Evolutionary conservation across 2,888 invertebrate genomes (phyloP), one percentile per base, ranked within the genome.

Genomic region (Leptopilina drosophilae): DNA sequence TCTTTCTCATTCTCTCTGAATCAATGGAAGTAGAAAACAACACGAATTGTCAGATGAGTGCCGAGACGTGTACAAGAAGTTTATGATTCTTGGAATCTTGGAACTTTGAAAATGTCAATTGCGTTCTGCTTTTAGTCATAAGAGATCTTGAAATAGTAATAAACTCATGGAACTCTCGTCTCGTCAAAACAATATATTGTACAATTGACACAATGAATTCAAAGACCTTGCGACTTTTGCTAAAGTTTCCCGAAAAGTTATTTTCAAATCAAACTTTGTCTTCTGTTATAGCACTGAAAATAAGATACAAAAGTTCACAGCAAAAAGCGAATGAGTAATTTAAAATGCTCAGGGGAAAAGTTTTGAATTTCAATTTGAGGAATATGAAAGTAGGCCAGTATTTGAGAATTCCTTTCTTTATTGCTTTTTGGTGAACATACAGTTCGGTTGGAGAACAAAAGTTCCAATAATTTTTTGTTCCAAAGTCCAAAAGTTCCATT

Each of bases 1-100:
- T 14, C 64, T 64, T 8, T 64, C 2, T 5, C 33, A 33, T 33
- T 64, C 62, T 64, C 33, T 14, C 64, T 14, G 49, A 11, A 49
- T 49, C 9, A 11, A 49, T 49, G 12, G 9, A 12, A 49, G 49
- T 11, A 14, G 64, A 40, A 12, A 14, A 33, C 33, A 64, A 14
- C 40, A 64, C 14, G 40, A 64, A 64, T 64, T 33, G 40, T 26
- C 33, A 64, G 64, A 64, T 64, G 64, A 64, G 64, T 20, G 40
- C 33, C 33, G 11, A 64, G 20, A 64, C 64, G 26, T 64, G 64
- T 64, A 64, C 26, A 64, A 64, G 14, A 64, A 64, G 14, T 33
- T 64, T 64, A 33, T 20, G 64, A 64, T 64, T 64, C 64, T 64
- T 33, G 64, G 33, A 64, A 40, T 64, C 64, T 64, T 33, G 64